A percentile compares a stretch with the other conserved stretches of the same genome.
Conservation (phyloP, 2,888 invertebrate species). For the Diadegma fenestrale region DNA sequence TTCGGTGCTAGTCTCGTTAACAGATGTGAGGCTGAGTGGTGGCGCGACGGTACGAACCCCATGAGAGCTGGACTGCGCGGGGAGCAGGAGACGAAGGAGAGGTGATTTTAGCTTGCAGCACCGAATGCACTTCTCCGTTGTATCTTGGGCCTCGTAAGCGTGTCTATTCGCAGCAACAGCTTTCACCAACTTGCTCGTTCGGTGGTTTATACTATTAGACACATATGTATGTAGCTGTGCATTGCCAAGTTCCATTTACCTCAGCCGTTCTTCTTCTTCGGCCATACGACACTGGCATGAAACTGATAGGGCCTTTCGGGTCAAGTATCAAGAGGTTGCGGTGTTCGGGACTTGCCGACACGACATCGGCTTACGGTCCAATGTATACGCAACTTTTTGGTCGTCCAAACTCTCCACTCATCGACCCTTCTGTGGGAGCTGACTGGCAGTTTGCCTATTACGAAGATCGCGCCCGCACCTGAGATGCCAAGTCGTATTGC, state of each 20-base stretch:
- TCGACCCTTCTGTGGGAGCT: background rate
- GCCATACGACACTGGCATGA: conserved; percentile 46
- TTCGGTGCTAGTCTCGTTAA: conserved; percentile 58
- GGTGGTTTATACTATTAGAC: conserved; percentile 29
- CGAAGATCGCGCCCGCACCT: background rate
- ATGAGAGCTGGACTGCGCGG: conserved; percentile 10
- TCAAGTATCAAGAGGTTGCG: conserved; percentile 32
- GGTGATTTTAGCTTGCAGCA: conserved; percentile 40
- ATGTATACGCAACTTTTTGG: conserved; percentile 4
- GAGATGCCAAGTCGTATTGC: background rate
- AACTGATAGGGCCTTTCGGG: conserved; percentile 58
- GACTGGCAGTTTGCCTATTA: conserved; percentile 1
- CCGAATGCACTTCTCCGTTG: conserved; percentile 58
- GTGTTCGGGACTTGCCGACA: conserved; percentile 25
- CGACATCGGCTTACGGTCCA: conserved; percentile 33
- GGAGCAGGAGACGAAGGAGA: background rate
- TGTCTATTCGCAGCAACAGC: conserved; percentile 50
- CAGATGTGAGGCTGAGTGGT: conserved; percentile 58
- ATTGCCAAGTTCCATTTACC: conserved; percentile 43
- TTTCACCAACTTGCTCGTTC: conserved; percentile 60
- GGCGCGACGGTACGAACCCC: conserved; percentile 45
- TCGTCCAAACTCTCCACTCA: conserved; percentile 10
- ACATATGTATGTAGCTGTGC: background rate
- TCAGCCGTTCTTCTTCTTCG: conserved; percentile 43
- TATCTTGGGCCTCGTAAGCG: conserved; percentile 30